A percentile compares a stretch with the other conserved stretches of the same genome.
Evolutionary conservation across 1,140 invertebrate genomes (phyloP).

Genomic region (Proctacanthus coquilletti): DNA sequence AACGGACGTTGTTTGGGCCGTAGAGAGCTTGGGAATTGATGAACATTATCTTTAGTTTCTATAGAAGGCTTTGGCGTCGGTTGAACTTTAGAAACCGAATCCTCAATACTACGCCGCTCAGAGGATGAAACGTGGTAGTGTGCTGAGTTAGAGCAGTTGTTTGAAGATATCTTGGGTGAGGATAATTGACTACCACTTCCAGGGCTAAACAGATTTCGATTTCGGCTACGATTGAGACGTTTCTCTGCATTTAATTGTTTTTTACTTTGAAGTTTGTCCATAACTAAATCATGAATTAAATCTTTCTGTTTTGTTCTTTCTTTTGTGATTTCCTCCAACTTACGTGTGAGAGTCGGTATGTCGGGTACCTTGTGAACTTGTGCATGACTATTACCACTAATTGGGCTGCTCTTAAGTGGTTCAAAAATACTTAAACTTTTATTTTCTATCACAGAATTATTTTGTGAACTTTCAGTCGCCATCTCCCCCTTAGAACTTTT

Average conservation of each 20-base stretch:
- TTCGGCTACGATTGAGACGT: slow-evolving; percentile 30
- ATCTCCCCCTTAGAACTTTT: slow-evolving; percentile 38
- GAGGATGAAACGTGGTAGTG: slow-evolving; percentile 23
- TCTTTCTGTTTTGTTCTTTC: slow-evolving; percentile 52
- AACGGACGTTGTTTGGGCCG: background rate
- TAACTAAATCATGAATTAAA: slow-evolving; percentile 57
- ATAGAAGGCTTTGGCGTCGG: too few species aligned
- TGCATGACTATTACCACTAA: too few species aligned
- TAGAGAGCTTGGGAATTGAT: too few species aligned
- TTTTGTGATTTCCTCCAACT: slow-evolving; percentile 45
- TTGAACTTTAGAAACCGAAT: too few species aligned
- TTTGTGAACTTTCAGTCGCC: slow-evolving; percentile 21
- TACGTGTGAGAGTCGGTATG: slow-evolving; percentile 21
- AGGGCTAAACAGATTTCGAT: slow-evolving; percentile 16
- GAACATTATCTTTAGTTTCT: too few species aligned
- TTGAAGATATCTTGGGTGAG: slow-evolving; percentile 20
- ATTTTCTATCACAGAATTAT: slow-evolving; percentile 23
- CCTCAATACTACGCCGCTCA: too few species aligned
- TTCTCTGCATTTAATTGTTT: slow-evolving; percentile 47
- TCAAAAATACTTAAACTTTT: background rate
- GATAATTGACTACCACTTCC: slow-evolving; percentile 17
- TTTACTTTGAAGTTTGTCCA: slow-evolving; percentile 56
- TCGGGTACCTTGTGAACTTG: slow-evolving; percentile 22
- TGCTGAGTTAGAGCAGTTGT: slow-evolving; percentile 22
- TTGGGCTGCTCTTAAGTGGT: slow-evolving; percentile 11